Evolutionary conservation across 2,113 vertebrate species (phyloP).

Genomic region (Callipepla californica): DNA sequence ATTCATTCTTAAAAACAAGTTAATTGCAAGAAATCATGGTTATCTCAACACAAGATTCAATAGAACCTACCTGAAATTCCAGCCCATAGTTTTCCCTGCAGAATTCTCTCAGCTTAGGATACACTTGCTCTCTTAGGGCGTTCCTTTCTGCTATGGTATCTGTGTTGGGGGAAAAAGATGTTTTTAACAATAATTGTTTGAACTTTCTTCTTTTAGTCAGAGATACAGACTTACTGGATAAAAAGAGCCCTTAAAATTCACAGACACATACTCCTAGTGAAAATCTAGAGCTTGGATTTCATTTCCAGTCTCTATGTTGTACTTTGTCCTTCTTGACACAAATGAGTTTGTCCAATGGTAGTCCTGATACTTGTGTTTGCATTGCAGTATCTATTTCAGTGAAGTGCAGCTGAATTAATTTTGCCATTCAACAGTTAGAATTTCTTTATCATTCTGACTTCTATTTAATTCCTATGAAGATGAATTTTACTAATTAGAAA

Average conservation of each 20-base stretch:
- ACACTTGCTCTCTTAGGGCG: slow-evolving; percentile 93
- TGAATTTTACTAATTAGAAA: background rate
- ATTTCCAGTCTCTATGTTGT: background rate
- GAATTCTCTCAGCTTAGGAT: slow-evolving; percentile 98
- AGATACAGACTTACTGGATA: background rate
- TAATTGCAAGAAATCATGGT: background rate
- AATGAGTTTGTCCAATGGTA: background rate
- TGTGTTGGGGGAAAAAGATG: slow-evolving; percentile 68
- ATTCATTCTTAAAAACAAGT: background rate
- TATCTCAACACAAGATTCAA: background rate
- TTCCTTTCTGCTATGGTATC: slow-evolving; percentile 97
- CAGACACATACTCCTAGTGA: background rate
- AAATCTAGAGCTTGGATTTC: background rate
- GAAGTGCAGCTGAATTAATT: background rate
- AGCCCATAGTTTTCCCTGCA: slow-evolving; percentile 99
- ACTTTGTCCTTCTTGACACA: background rate
- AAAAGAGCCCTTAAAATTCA: background rate
- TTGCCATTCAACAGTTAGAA: background rate
- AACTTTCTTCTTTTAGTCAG: background rate
- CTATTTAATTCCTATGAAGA: background rate
- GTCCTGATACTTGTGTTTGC: background rate
- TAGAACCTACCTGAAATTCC: slow-evolving; percentile 93
- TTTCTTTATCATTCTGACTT: background rate
- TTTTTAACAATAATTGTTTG: background rate
- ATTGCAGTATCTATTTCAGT: background rate